These are phyloP conservation scores for Sabatieria punctata DNA, from an alignment of 2,888 invertebrate species.

Conservation along the genomic window DNA sequence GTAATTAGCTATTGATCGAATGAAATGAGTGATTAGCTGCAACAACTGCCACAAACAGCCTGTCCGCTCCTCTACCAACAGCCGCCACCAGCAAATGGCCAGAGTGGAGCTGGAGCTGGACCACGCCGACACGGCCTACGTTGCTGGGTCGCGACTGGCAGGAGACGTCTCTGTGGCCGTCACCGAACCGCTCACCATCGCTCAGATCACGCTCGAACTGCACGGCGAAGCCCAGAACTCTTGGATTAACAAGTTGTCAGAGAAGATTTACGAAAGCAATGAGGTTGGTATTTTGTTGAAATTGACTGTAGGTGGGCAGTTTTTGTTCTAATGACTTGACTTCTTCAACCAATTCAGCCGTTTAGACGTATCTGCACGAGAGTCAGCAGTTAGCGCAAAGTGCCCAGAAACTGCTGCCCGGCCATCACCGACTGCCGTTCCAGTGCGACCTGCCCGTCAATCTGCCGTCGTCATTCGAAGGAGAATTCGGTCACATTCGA, in stretches of 20 bases:
- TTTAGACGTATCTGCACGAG: background rate
- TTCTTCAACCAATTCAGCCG: background rate
- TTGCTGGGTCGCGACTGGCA: conserved; percentile 1
- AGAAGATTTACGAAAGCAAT: conserved; percentile 9
- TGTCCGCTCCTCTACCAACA: no score
- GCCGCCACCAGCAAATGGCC: no score
- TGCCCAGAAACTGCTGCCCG: background rate
- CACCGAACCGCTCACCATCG: background rate
- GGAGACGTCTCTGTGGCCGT: background rate
- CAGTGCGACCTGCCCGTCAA: background rate
- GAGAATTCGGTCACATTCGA: conserved; percentile 2
- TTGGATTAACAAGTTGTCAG: conserved; percentile 9
- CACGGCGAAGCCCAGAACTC: conserved; percentile 6
- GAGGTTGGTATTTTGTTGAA: no score
- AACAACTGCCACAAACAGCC: no score
- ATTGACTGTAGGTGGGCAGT: no score
- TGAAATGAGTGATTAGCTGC: no score
- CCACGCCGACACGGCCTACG: no score
- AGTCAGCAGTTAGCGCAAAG: background rate
- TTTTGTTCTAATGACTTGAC: background rate
- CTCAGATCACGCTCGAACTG: background rate
- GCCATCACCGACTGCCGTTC: conserved; percentile 1
- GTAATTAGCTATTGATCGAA: no score
- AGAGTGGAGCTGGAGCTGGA: no score
- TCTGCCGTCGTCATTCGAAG: conserved; percentile 8